Percentiles rank a stretch among this genome's conserved stretches.
Conservation (phyloP, 1,140 invertebrate genomes). For the Diabrotica undecimpunctata region DNA sequence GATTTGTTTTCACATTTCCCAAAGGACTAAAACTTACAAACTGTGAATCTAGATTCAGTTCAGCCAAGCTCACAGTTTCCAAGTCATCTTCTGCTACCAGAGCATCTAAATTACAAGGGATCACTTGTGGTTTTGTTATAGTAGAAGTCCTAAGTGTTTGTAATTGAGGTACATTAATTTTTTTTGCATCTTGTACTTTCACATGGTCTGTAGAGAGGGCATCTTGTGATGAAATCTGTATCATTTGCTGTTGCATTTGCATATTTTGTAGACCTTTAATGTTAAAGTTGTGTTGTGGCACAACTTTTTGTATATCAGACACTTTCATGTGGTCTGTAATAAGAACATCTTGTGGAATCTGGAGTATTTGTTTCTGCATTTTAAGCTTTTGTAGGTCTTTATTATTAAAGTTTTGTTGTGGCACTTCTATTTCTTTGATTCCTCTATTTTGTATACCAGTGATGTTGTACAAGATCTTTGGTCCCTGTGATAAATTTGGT, state of each 20-base stretch:
- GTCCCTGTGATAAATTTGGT: background rate
- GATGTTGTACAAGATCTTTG: background rate
- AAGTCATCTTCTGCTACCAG: too few relatives aligned
- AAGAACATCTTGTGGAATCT: slow-evolving; percentile 30
- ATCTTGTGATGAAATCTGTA: slow-evolving; percentile 17
- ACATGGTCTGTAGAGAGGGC: background rate
- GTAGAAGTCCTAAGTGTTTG: too few relatives aligned
- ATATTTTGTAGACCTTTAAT: too few relatives aligned
- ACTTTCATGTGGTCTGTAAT: slow-evolving; percentile 27
- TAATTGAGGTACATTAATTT: too few relatives aligned
- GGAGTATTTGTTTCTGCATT: background rate
- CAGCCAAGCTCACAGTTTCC: slow-evolving; percentile 22
- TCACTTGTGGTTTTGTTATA: too few relatives aligned
- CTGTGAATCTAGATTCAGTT: slow-evolving; percentile 26
- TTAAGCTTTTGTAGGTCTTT: slow-evolving; percentile 6
- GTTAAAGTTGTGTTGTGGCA: too few relatives aligned
- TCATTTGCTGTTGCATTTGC: too few relatives aligned
- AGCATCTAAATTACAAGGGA: too few relatives aligned
- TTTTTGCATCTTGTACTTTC: too few relatives aligned
- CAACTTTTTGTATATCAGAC: slow-evolving; percentile 3
- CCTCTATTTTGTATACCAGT: slow-evolving; percentile 7
- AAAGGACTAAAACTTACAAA: slow-evolving; percentile 29
- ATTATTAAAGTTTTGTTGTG: background rate
- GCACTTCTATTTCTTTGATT: background rate
- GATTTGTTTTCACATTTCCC: slow-evolving; percentile 14